Evolutionary conservation across 2,113 vertebrate genomes (phyloP).

Genomic region (Entelurus aequoreus): DNA sequence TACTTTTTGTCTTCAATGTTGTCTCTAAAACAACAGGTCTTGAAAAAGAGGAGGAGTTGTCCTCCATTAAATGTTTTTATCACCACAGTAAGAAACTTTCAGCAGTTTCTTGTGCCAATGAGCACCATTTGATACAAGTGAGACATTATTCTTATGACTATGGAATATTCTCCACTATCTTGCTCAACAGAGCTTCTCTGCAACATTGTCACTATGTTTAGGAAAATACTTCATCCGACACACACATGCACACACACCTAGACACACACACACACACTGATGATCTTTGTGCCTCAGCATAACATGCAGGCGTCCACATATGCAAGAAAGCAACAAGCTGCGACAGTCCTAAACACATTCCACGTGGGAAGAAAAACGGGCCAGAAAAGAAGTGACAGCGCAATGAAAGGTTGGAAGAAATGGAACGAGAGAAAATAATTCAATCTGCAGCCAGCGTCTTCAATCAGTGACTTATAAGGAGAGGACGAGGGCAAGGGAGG

Average conservation of each 20-base stretch:
- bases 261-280: conserved; percentile 4
- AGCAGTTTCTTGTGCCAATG: no score
- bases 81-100: no score
- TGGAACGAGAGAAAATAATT: conserved; percentile 56
- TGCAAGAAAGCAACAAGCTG: conserved; percentile 39
- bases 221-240: conserved; percentile 2
- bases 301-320: conserved; percentile 36
- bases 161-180: no score
- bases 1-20: no score
- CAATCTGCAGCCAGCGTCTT: conserved; percentile 55
- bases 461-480: conserved; percentile 39
- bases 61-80: no score
- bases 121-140: no score
- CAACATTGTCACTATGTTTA: background rate
- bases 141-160: no score
- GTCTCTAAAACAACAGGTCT: no score
- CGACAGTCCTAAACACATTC: conserved; percentile 49
- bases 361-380: conserved; percentile 53
- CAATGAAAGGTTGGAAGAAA: conserved; percentile 54
- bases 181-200: background rate
- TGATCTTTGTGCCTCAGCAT: conserved; percentile 22
- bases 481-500: conserved; percentile 13
- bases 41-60: no score
- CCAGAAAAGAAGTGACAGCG: conserved; percentile 54
- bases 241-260: conserved; percentile 5